These are phyloP conservation scores for Drosophila sulfurigaster DNA, from an alignment of 1,140 invertebrate species.

Conservation along the genomic window DNA sequence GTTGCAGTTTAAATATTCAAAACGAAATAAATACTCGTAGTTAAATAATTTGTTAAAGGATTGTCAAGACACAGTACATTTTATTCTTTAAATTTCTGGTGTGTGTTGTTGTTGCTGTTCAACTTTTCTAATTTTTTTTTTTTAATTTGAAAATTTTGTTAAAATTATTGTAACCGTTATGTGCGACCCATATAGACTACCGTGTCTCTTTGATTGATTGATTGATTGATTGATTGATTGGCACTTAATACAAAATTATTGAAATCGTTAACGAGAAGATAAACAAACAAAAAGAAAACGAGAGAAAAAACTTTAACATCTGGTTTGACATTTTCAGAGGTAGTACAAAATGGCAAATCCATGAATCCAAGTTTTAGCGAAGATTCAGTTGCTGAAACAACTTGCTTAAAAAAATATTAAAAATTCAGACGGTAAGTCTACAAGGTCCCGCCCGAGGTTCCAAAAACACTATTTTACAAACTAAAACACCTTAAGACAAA, in stretches of 20 bases:
- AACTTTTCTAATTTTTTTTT: not conserved
- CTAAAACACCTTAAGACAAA: conserved; percentile 25
- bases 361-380: conserved; percentile 91
- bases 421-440: conserved; percentile 92
- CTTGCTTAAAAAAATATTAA: conserved; percentile 92
- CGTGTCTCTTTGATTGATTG: conserved; percentile 58
- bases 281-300: conserved; percentile 34
- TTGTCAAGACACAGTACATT: not conserved
- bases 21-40: not conserved
- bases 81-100: conserved; percentile 18
- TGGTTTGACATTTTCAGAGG: conserved; percentile 84
- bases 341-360: conserved; percentile 86
- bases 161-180: conserved; percentile 48
- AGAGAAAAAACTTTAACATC: conserved; percentile 69
- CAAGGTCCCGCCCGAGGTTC: conserved; percentile 72
- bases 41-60: conserved; percentile 8
- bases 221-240: conserved; percentile 48
- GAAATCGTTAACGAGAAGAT: conserved; percentile 26
- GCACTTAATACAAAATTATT: conserved; percentile 44
- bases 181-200: conserved; percentile 74
- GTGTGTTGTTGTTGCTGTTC: conserved; percentile 21
- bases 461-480: conserved; percentile 25
- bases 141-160: conserved; percentile 3
- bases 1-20: not conserved
- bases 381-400: conserved; percentile 91